Evolutionary conservation across 2,888 invertebrate species (phyloP), one percentile per base, ranked within the genome.

Genomic region (Oligia strigilis): DNA sequence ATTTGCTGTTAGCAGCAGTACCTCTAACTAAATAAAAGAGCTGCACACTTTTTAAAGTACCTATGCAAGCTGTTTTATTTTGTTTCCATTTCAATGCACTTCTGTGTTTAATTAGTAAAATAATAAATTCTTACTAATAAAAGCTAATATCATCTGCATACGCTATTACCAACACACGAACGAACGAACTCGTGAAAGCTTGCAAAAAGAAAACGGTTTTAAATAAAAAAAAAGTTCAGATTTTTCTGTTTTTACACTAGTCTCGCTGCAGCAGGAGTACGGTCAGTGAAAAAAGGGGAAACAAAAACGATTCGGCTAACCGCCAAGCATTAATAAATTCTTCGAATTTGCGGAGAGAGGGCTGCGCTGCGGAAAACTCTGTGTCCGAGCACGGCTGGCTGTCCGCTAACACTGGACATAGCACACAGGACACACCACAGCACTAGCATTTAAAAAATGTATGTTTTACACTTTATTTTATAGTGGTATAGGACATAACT

Each of bases 261-360:
- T 90, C 90, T 86, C 91, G 84, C 92, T 92, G 93, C 93, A 93
- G 93, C 93, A 93, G 91, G 91, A 93, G 91, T 90, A 89, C 90
- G 92, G 93, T 92, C 93, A 92, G 91, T 90, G 90, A 91, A 94
- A 95, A 95, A 95, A 93, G 90, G 91, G 88, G 84, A 90, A 93
- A 93, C 93, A 94, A 95, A 95, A 95, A 94, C 93, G 87, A 90
- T 94, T 93, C 95, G 94, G 95, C 94, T 94, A 94, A 95, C 96
- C 96, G 94, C 96, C 94, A 94, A 95, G 94, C 95, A 95, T 95
- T 95, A 95, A 96, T 96, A 96, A 96, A 96, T 96, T 96, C 95
- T 94, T 95, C 91, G 94, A 94, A 95, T 95, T 95, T 95, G 93
- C 92, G 89, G 93, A 91, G 90, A 91, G 91, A 91, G 87, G 90